Base-by-base conservation (phyloP, 1,140 invertebrate species). In the Homarus americanus region DNA sequence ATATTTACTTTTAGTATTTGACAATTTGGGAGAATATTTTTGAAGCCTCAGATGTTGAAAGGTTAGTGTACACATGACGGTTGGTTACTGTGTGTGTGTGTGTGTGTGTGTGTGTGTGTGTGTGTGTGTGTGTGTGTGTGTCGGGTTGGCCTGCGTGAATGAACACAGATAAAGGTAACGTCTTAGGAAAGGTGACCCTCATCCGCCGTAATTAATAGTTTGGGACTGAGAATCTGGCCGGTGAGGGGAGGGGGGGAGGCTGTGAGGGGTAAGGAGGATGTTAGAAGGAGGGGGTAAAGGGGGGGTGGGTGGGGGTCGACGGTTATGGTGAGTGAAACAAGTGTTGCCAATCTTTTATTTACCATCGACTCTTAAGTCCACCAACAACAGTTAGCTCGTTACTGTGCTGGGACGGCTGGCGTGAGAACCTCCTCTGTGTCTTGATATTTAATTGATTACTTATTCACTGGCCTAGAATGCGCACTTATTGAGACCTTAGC, bases 151-250 rank as follows among this genome's bases (percentile, higher is more conserved):
- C 32, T 32, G 83, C 40, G 38, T 75, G 38, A 85, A 49, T 75
- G 83, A 66, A 32, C 83, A 85, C 82, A 85, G 69, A 85, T 49
- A 85, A 85, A 85, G 44, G 69, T 44, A 53, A 36, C 44, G 69
- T 69, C 66, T 44, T 66, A 85, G 83, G 66, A 17, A 44, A 44
- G 34, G 10, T 34, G 66, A 49, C 34, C 66, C 66, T 49, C 66
- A 85, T 40, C 72, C 41, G 40, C n/a, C 38, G 72, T 85, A 85
- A 85, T 85, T 85, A 85, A 85, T 85, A 85, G 83, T 66, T 40
- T 85, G 44, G 44, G 72, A 49, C 83, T 85, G 20, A 41, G 38
- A 85, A 53, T 75, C 83, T 44, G 72, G 83, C 7, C 3, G 15
- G 15, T 24, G 28, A 36, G 34, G 24, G 73, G 73, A 3, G 20